Evolutionary conservation across 2,113 vertebrate genomes (phyloP), one percentile per base, ranked within the genome.

Genomic region (Spilogale gracilis): DNA sequence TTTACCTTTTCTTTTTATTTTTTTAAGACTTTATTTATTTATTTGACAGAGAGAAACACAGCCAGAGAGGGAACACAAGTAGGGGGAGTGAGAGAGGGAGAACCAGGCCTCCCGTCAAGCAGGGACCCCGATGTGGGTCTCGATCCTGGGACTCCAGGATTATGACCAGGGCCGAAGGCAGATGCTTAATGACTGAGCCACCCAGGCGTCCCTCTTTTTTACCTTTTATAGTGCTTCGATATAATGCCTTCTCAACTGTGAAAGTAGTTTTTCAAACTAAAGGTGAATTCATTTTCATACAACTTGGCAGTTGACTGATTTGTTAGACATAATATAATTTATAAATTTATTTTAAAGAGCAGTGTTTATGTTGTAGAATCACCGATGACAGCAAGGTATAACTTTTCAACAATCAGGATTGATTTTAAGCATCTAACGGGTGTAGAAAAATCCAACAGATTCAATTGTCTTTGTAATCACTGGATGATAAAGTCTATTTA

Each of bases 231-330:
- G 20, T 69, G 10, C 18, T 67, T 95, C 38, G 58, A 14, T 58
- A 18, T 88, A 82, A 18, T 69, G n/a, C 11, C 63, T 63, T 48
- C 17, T 27, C 79, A 45, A n/a, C 85, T 95, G 65, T 91, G 16
- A n/a, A 96, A 90, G 43, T 25, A 94, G 9, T 9, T 79, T 96
- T 96, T 38, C 67, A 88, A 54, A 38, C 73, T 74, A 80, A 84
- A 89, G 25, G 50, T 45, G 38, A 96, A 32, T 43, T 43, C 13
- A 54, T 43, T 67, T 95, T 95, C 48, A 48, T 32, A 96, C 65
- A 78, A 69, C 9, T 69, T 45, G 23, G 30, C 50, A 63, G 21
- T 78, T 96, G 16, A 94, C 76, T 92, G 21, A n/a, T 76, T 97
- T 87, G 12, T 54, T 89, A 67, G 78, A 27, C 79, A 86, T 84